Base-by-base conservation (phyloP, 1,140 invertebrate species). In the Pseudomyrmex flavicornis region DNA sequence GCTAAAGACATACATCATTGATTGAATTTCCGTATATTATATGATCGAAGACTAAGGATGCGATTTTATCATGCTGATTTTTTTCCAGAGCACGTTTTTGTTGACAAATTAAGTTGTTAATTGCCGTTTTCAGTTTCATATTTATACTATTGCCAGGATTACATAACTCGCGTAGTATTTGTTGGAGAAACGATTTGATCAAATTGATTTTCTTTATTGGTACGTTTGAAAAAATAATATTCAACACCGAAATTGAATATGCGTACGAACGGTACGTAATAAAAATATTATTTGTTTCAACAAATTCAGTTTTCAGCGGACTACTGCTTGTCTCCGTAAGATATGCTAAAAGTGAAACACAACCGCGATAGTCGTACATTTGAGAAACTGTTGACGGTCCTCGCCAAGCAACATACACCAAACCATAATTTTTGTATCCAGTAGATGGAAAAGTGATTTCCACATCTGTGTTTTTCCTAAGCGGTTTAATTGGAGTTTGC, bases 391-490 rank as follows among this genome's bases (percentile, higher is more conserved):
- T 94, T n/a, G 95, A 95, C 1, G 98, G 97, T n/a, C 98, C 98
- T 85, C 0, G 20, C 20, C 20, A 22, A 0, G 96, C 97, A 83
- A 97, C 95, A 82, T 95, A 94, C 35, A 98, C 97, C 87, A 98
- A 94, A 35, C 98, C 98, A 94, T 97, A 97, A 82, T 97, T 96
- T 92, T 98, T 98, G 75, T 97, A n/a, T n/a, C n/a, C 97, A 92
- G 98, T 98, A 62, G 97, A 96, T 0, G 98, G 97, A 95, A 98
- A 99, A 77, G 95, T 94, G 1, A 97, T 94, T 17, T 93, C 82
- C 68, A 94, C 26, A 90, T 95, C 93, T 90, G 95, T 83, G 86
- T 95, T 94, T 90, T 95, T 86, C 66, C 91, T 88, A 12, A 97
- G 92, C 1, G 96, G 95, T 0, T 97, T 96, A 5, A 98, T 96